These are phyloP conservation scores for Heterotilapia buettikoferi DNA, from an alignment of 2,113 vertebrate genomes.

Conservation along the genomic window DNA sequence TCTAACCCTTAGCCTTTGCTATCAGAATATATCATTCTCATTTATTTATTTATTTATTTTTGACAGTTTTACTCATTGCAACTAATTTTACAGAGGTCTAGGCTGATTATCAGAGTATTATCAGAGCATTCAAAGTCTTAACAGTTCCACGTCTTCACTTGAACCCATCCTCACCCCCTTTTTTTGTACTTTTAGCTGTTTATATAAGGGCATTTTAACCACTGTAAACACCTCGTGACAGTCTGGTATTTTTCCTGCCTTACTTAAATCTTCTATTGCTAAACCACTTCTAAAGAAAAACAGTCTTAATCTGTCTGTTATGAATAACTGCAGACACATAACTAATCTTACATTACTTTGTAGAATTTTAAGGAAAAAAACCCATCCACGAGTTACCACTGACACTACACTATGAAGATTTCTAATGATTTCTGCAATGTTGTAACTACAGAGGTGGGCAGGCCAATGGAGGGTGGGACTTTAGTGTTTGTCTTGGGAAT, in stretches of 20 bases:
- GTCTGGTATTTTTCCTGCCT: not conserved
- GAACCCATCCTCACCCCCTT: rapidly evolving
- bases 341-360: not conserved
- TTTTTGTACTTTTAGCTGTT: not conserved
- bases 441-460: not conserved
- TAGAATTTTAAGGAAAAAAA: not conserved
- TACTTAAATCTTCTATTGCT: not conserved
- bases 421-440: not conserved
- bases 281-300: not conserved
- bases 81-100: not conserved
- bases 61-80: not conserved
- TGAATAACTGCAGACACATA: not conserved
- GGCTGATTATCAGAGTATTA: not conserved
- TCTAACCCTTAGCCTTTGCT: not conserved
- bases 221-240: not conserved
- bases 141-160: not conserved
- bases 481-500: not conserved
- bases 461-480: not conserved
- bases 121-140: not conserved
- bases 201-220: not conserved
- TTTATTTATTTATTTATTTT: not conserved
- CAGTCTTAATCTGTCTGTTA: not conserved
- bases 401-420: not conserved
- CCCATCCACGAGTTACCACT: not conserved
- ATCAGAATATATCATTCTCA: not conserved